These are phyloP conservation scores for Rhaphigaster nebulosa DNA, from an alignment of 2,888 invertebrate genomes.

Conservation along the genomic window DNA sequence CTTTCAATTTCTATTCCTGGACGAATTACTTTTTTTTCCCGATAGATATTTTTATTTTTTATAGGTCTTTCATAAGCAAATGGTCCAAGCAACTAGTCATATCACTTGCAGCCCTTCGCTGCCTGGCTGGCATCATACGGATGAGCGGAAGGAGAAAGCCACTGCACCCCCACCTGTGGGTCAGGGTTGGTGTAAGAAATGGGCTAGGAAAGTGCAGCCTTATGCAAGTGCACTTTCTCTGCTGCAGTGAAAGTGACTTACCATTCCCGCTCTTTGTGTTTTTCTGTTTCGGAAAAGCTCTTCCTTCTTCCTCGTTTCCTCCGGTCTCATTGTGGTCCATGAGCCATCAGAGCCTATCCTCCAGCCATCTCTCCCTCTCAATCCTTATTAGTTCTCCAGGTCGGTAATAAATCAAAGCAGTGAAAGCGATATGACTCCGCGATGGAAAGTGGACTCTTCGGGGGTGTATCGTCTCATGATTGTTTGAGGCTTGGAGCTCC, in stretches of 20 bases:
- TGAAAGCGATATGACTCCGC: background rate
- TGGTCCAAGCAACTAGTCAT: no score
- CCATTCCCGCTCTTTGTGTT: conserved; percentile 14
- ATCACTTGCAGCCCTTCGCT: no score
- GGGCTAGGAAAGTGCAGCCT: conserved; percentile 57
- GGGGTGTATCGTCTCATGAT: background rate
- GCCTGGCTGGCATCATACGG: background rate
- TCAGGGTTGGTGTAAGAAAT: conserved; percentile 49
- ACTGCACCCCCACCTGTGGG: conserved; percentile 14
- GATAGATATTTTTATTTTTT: no score
- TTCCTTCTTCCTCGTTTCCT: conserved; percentile 17
- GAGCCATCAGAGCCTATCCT: conserved; percentile 31
- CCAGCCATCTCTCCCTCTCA: background rate
- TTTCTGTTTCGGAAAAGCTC: conserved; percentile 45
- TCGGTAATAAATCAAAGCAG: background rate
- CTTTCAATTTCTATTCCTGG: no score
- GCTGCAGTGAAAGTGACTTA: conserved; percentile 37
- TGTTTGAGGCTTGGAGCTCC: background rate
- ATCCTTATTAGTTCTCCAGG: conserved; percentile 12
- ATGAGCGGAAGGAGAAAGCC: conserved; percentile 37
- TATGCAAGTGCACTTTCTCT: conserved; percentile 54
- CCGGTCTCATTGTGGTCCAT: background rate
- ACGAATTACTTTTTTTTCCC: no score
- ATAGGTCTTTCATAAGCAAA: no score
- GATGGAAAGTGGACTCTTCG: conserved; percentile 11